phyloP scores from a whole-genome alignment of 2,888 invertebrate genomes.

The Tetragnatha montana region DNA sequence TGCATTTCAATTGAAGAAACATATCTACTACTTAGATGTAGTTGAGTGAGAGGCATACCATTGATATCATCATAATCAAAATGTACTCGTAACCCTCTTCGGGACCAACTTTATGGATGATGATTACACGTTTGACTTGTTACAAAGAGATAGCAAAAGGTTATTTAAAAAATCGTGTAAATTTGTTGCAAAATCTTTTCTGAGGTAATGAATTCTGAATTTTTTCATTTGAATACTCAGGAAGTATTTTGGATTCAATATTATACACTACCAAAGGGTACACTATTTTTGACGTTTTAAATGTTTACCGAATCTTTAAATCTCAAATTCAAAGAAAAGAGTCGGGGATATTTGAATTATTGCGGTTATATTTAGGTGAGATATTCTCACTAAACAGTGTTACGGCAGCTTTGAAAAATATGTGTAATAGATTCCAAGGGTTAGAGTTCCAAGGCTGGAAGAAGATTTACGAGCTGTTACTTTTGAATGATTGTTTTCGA shows the following conservation, averaged over 20 bases:
- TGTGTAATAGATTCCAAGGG: background rate
- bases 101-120: constrained; percentile 15
- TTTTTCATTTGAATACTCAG: background rate
- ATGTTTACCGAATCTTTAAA: background rate
- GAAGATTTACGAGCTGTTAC: background rate
- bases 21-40: constrained; percentile 8
- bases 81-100: constrained; percentile 2
- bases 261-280: background rate
- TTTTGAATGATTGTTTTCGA: background rate
- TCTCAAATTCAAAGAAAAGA: background rate
- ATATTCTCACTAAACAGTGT: background rate
- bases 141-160: background rate
- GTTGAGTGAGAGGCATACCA: background rate
- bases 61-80: constrained; percentile 13
- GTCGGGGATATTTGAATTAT: background rate
- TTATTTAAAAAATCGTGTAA: background rate
- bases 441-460: background rate
- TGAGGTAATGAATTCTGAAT: background rate
- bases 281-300: background rate
- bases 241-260: background rate
- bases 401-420: background rate
- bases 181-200: background rate
- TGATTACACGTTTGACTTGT: background rate
- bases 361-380: background rate
- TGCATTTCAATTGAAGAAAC: background rate